Base-by-base conservation (phyloP, 2,888 invertebrate species). In the Meganola albula region DNA sequence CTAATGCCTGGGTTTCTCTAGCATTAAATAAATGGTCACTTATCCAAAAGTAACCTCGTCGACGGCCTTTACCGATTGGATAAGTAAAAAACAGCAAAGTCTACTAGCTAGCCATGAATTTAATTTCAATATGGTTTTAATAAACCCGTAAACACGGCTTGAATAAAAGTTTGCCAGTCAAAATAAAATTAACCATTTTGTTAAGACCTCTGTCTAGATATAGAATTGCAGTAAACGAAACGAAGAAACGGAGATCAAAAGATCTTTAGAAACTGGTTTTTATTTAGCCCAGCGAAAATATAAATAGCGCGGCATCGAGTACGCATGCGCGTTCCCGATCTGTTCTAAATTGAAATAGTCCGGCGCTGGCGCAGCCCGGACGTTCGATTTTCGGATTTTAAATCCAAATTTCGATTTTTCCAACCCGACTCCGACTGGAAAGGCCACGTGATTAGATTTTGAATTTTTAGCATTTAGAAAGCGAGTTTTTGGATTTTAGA, bases 341-440 rank as follows among this genome's bases (percentile, higher is more conserved):
- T 63, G 71, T 63, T 74, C 78, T 77, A 79, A 68, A 76, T 77
- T 61, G 69, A 70, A 65, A 63, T 48, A 53, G 71, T 67, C 73
- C 76, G 74, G 74, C 74, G 75, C 69, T 53, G 62, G 68, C 45
- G 68, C 67, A 53, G 70, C 68, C 74, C 76, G 77, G 79, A 71
- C 73, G 56, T 55, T 61, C 53, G 57, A 57, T 56, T 56, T 53
- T 47, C 53, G 59, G 63, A 59, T 63, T 63, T 48, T 48, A 57
- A 53, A 46, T 52, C 38, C 42, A 29, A 47, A 45, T 48, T 57
- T 55, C 47, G 53, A 54, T 56, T 53, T 62, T 63, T 56, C 54
- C 52, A 60, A 50, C 49, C 44, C 63, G 69, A 73, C 58, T 60
- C 55, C 77, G 76, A 82, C 78, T 78, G 79, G 83, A 76, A 75